Evolutionary conservation across 1,140 invertebrate species (phyloP).

Genomic region (Monomorium pharaonis): DNA sequence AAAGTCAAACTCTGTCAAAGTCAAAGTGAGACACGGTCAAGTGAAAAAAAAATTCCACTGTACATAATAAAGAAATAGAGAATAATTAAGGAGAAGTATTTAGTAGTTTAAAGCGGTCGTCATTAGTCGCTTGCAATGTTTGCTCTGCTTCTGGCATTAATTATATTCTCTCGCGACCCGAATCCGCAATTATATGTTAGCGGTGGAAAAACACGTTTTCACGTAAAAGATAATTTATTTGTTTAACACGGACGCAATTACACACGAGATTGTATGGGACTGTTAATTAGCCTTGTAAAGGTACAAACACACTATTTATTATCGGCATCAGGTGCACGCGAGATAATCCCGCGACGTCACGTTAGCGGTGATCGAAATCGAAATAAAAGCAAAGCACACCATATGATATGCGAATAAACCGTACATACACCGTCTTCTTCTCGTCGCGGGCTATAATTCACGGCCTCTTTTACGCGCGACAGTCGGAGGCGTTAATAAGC

Average conservation of each 20-base stretch:
- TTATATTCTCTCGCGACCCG: conserved; percentile 41
- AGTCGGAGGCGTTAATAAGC: conserved; percentile 74
- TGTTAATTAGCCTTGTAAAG: neutral
- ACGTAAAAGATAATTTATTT: neutral
- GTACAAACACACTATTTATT: conserved; percentile 1
- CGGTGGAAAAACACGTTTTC: conserved; percentile 1
- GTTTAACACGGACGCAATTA: neutral
- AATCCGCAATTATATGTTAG: neutral
- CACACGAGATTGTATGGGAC: neutral
- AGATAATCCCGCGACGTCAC: neutral
- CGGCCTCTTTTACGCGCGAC: conserved; percentile 34
- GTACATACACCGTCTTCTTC: neutral
- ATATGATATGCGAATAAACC: neutral
- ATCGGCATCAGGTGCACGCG: neutral
- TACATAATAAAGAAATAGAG: neutral
- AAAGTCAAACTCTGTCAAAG: neutral
- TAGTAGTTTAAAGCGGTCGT: conserved; percentile 13
- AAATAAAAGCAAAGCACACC: conserved; percentile 44
- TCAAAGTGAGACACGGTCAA: conserved; percentile 2
- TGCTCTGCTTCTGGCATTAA: conserved; percentile 50
- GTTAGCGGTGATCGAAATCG: neutral
- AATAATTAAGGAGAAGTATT: neutral
- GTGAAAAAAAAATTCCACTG: conserved; percentile 11
- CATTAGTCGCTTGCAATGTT: conserved; percentile 6
- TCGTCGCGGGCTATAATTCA: conserved; percentile 25